A percentile compares a stretch with the other conserved stretches of the same genome.
These are phyloP conservation scores for Hybognathus amarus DNA, from an alignment of 2,797 vertebrate genomes.

Conservation along the genomic window DNA sequence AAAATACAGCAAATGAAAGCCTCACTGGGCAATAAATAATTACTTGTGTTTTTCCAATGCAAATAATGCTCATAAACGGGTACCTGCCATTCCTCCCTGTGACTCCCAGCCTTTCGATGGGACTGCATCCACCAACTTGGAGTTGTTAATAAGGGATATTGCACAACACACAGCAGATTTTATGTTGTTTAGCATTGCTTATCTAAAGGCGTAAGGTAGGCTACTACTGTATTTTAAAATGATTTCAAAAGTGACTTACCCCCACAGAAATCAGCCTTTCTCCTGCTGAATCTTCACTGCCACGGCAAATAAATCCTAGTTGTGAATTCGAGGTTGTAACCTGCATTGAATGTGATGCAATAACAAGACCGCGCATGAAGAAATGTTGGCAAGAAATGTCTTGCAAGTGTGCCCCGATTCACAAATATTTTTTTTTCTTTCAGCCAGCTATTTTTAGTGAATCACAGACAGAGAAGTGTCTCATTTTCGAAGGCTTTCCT, in stretches of 20 bases:
- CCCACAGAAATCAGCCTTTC: background rate
- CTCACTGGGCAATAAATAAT: background rate
- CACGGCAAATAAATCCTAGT: background rate
- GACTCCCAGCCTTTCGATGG: background rate
- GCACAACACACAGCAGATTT: slow-evolving; percentile 2
- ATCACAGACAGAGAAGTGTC: background rate
- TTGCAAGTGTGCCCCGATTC: background rate
- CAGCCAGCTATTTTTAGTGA: background rate
- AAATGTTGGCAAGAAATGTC: background rate
- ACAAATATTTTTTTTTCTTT: background rate
- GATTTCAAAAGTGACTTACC: background rate
- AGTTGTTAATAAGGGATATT: background rate
- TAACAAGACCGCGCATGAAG: background rate
- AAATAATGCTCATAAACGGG: background rate
- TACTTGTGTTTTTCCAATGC: background rate
- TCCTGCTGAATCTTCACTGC: background rate
- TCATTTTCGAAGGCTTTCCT: background rate
- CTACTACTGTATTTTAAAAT: background rate
- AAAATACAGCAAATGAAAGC: background rate
- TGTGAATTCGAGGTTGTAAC: background rate
- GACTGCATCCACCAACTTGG: background rate
- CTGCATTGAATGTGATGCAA: background rate
- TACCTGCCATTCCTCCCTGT: background rate
- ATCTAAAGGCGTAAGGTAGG: background rate
- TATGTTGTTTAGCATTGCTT: background rate